Evolutionary conservation across 2,888 invertebrate genomes (phyloP).

Genomic region (Sarcophaga rosellei): DNA sequence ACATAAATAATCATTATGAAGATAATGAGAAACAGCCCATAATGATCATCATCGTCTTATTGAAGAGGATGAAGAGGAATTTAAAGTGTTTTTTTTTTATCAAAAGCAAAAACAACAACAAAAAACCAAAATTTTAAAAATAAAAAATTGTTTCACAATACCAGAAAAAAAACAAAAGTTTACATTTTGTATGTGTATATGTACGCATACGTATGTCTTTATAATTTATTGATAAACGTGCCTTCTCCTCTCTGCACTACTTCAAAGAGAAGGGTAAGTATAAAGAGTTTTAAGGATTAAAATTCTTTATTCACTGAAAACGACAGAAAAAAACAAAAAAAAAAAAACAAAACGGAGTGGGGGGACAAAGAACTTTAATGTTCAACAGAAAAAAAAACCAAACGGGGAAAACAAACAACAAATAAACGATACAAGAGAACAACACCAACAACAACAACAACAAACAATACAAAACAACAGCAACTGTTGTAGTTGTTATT

Average conservation of each 20-base stretch:
- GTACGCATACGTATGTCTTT: background rate
- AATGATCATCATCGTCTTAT: background rate
- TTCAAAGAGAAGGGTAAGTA: background rate
- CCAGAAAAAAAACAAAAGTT: background rate
- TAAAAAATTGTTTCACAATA: background rate
- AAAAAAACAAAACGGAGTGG: background rate
- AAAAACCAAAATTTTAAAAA: too few relatives aligned
- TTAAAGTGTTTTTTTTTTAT: slow-evolving; percentile 18
- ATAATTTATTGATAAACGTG: background rate
- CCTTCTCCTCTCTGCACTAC: background rate
- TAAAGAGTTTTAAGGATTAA: slow-evolving; percentile 14
- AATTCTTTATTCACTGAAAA: background rate
- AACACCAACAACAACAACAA: background rate
- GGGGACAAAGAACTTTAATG: slow-evolving; percentile 59
- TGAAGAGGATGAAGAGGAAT: slow-evolving; percentile 8
- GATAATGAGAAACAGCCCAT: background rate
- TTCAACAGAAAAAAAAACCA: background rate
- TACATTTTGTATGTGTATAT: background rate
- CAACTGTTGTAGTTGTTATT: slow-evolving; percentile 36
- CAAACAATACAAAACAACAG: background rate
- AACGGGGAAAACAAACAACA: background rate
- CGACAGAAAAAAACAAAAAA: background rate
- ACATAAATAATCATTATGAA: too few relatives aligned
- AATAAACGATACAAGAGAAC: background rate
- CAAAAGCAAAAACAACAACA: too few relatives aligned